A percentile compares a stretch with the other conserved stretches of the same genome.
These are phyloP conservation scores for Mus caroli DNA, from an alignment of 2,797 vertebrate species.

Conservation along the genomic window DNA sequence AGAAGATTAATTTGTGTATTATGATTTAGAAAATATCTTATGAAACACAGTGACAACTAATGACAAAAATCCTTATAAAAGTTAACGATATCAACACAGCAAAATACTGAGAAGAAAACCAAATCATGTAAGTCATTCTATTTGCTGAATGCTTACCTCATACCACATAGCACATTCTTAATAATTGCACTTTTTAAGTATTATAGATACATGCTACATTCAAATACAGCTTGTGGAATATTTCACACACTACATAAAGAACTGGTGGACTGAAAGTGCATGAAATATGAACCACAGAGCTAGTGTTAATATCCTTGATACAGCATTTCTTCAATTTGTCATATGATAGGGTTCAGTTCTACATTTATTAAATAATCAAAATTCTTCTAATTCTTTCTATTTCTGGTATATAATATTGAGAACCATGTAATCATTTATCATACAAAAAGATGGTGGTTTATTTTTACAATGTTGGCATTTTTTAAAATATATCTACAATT, in stretches of 20 bases:
- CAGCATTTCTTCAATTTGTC: neutral
- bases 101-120: conserved; percentile 31
- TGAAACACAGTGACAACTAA: conserved; percentile 41
- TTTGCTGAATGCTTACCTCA: conserved; percentile 24
- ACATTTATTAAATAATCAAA: neutral
- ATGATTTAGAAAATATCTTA: conserved; percentile 22
- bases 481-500: neutral
- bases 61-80: conserved; percentile 9
- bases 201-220: neutral
- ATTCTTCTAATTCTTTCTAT: neutral
- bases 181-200: neutral
- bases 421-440: neutral
- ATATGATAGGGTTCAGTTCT: neutral
- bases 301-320: conserved; percentile 1
- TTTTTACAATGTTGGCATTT: neutral
- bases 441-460: no score
- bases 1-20: conserved; percentile 24
- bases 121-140: neutral
- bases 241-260: neutral
- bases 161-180: neutral
- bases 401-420: conserved; percentile 10
- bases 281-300: neutral
- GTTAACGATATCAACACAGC: conserved; percentile 3
- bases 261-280: neutral
- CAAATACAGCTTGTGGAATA: neutral